A percentile compares a stretch with the other conserved stretches of the same genome.
phyloP scores from a whole-genome alignment of 2,888 invertebrate species.

The Polia nebulosa region DNA sequence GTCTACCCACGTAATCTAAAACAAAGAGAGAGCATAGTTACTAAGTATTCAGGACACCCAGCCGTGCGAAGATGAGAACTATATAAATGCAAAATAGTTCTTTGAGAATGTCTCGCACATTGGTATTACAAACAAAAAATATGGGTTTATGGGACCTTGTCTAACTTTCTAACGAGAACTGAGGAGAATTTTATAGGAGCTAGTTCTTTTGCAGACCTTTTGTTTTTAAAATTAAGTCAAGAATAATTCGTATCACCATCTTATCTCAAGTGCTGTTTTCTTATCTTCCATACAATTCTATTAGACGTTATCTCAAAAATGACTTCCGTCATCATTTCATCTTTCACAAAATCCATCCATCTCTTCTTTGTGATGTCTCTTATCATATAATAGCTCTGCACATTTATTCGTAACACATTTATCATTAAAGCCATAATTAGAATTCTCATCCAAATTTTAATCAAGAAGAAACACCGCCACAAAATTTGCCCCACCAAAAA shows the following conservation, averaged over 20 bases:
- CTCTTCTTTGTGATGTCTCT: neutral
- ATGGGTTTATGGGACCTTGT: slow-evolving; percentile 40
- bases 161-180: slow-evolving; percentile 42
- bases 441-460: slow-evolving; percentile 14
- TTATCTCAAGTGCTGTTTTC: neutral
- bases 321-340: neutral
- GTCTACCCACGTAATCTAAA: slow-evolving; percentile 97
- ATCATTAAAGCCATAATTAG: neutral
- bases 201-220: slow-evolving; percentile 12
- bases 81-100: slow-evolving; percentile 63
- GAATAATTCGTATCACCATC: neutral
- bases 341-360: neutral
- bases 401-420: neutral
- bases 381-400: neutral
- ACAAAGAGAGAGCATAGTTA: slow-evolving; percentile 59
- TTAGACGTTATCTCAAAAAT: neutral
- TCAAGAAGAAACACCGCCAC: slow-evolving; percentile 5
- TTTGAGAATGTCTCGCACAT: slow-evolving; percentile 54
- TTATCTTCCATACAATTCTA: neutral
- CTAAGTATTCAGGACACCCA: slow-evolving; percentile 50
- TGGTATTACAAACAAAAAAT: slow-evolving; percentile 56
- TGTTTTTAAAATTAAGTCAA: slow-evolving; percentile 3
- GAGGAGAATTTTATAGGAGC: slow-evolving; percentile 15
- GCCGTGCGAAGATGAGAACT: slow-evolving; percentile 53
- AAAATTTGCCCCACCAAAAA: slow-evolving; percentile 16